A percentile compares a stretch with the other conserved stretches of the same genome.
These are phyloP conservation scores for Pachypsylla venusta DNA, from an alignment of 1,140 invertebrate species.

Conservation along the genomic window DNA sequence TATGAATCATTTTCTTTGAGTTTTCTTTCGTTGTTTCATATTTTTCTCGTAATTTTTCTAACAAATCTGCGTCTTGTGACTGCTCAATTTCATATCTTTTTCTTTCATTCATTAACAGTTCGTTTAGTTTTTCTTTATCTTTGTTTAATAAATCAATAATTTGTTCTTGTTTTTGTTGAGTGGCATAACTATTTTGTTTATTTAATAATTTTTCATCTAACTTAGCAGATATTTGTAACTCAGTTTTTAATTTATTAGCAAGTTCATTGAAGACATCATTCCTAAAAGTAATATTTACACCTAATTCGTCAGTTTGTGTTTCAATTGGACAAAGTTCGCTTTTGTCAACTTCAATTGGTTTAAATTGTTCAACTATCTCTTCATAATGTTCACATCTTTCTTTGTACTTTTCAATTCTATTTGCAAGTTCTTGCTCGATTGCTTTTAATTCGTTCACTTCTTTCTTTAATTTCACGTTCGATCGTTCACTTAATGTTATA, in stretches of 20 bases:
- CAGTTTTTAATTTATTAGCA: neutral
- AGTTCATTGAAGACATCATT: slow-evolving; percentile 3
- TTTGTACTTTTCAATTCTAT: too few relatives aligned
- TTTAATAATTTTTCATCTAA: neutral
- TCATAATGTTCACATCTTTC: too few relatives aligned
- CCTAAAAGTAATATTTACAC: too few relatives aligned
- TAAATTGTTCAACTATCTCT: too few relatives aligned
- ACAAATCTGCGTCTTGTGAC: neutral
- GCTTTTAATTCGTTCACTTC: neutral
- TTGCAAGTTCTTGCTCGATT: neutral
- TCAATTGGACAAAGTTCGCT: too few relatives aligned
- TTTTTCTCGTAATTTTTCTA: slow-evolving; percentile 3
- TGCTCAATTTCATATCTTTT: neutral
- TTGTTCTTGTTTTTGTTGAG: neutral
- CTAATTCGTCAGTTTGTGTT: too few relatives aligned
- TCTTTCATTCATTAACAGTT: neutral
- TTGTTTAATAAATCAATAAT: neutral
- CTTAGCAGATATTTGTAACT: neutral
- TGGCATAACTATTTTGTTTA: neutral
- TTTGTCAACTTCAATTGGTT: too few relatives aligned
- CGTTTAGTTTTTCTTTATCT: neutral
- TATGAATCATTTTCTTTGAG: neutral
- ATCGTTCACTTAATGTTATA: neutral
- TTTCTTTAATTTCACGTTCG: neutral
- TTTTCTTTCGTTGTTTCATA: neutral